Evolutionary conservation across 2,888 invertebrate species (phyloP).

Genomic region (Dusona sp.): DNA sequence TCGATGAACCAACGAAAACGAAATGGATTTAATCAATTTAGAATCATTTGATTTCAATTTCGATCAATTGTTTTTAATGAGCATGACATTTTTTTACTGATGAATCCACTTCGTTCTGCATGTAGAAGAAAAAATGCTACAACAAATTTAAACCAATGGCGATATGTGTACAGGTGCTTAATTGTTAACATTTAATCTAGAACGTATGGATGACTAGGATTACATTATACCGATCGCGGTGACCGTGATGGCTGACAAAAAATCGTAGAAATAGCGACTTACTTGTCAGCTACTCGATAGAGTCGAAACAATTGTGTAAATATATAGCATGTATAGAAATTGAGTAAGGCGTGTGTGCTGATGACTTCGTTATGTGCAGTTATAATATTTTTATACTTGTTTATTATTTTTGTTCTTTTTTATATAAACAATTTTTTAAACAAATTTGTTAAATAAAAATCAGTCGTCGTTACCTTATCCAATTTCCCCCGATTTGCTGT

Average conservation of each 20-base stretch:
- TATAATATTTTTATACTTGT: constrained; percentile 52
- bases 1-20: background rate
- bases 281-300: constrained; percentile 10
- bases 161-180: background rate
- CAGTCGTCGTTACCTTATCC: constrained; percentile 23
- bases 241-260: background rate
- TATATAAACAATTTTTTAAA: constrained; percentile 42
- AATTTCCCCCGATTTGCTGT: background rate
- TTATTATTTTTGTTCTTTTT: constrained; percentile 47
- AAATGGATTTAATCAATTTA: background rate
- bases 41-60: background rate
- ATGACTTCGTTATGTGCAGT: constrained; percentile 45
- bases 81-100: constrained; percentile 3
- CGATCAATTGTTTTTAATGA: background rate
- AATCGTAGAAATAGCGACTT: background rate
- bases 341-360: constrained; percentile 32
- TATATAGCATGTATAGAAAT: constrained; percentile 43
- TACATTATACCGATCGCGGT: background rate
- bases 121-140: background rate
- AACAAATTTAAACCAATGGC: background rate
- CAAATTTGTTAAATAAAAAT: constrained; percentile 43
- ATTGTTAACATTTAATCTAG: background rate
- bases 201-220: background rate
- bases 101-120: constrained; percentile 4
- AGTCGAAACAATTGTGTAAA: constrained; percentile 47